Evolutionary conservation across 2,113 vertebrate species (phyloP), one percentile per base, ranked within the genome.

Genomic region (Tyrannus savana): DNA sequence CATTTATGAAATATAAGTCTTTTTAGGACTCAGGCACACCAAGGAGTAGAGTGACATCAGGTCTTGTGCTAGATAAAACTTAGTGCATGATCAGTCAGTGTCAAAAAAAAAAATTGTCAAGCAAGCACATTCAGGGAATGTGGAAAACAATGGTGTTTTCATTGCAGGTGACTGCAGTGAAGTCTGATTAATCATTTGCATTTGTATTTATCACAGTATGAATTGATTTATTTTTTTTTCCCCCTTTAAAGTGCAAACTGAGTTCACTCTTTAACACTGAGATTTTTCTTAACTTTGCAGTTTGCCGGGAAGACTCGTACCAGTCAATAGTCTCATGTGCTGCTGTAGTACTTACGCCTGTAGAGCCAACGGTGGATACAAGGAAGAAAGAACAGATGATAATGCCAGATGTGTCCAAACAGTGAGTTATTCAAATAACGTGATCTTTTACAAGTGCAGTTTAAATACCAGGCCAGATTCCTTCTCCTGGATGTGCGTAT

Each of bases 281-380:
- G 5, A 7, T n/a, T 13, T 93, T 75, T 46, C 86, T 73, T 82
- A 19, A 95, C 86, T 81, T 97, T 96, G n/a, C 98, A 99, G 99
- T 99, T 89, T 99, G 98, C 93, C 98, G 98, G 66, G 99, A 99
- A 93, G 99, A 99, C 97, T 99, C 99, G 0, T 98, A 98, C 96
- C 99, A 99, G 67, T 99, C 99, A 7, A 97, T 99, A 53, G 98
- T 98, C 44, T 99, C 99, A 2, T 99, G 99, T 97, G 98, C 99
- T 84, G 99, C 99, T 69, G 97, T 99, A 19, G 98, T 99, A 10
- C 98, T 98, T 12, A 97, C 98, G 11, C 98, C 99, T 21, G 63
- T 98, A 92, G 99, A 99, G 37, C 87, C 97, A 3, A 59, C 97
- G 12, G 94, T 82, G 84, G 99, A 99, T 74, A 93, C 97, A 66